Conservation (phyloP, 2,888 invertebrate genomes). For the Neuroscelio doddi region DNA sequence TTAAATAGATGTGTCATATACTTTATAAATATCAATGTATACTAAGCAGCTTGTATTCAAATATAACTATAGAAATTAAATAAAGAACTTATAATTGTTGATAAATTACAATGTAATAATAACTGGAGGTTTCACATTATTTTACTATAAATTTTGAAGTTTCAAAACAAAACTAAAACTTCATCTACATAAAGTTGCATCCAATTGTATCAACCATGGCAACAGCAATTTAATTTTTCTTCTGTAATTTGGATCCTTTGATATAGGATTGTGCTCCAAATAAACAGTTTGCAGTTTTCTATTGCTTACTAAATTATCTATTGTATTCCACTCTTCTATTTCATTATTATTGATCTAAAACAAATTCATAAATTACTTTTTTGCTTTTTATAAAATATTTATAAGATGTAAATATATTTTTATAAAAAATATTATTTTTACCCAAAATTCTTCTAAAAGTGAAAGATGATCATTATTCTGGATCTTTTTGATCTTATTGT, state of each 20-base stretch:
- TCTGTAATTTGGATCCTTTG: slow-evolving; percentile 88
- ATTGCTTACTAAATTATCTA: slow-evolving; percentile 82
- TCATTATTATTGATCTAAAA: slow-evolving; percentile 92
- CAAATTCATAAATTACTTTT: too few relatives aligned
- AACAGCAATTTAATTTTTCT: slow-evolving; percentile 91
- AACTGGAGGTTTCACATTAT: too few relatives aligned
- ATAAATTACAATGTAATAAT: too few relatives aligned
- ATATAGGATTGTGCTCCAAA: slow-evolving; percentile 93
- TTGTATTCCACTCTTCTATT: slow-evolving; percentile 87
- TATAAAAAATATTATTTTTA: slow-evolving; percentile 70
- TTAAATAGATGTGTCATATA: too few relatives aligned
- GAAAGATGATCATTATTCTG: slow-evolving; percentile 84
- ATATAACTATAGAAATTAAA: too few relatives aligned
- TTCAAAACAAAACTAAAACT: slow-evolving; percentile 16
- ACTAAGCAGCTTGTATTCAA: too few relatives aligned
- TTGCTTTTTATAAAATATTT: too few relatives aligned
- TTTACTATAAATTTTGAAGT: slow-evolving; percentile 20
- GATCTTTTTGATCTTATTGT: slow-evolving; percentile 87
- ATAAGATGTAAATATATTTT: slow-evolving; percentile 1
- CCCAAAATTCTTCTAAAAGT: slow-evolving; percentile 96
- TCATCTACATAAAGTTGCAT: slow-evolving; percentile 93
- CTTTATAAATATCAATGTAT: too few relatives aligned
- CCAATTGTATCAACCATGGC: slow-evolving; percentile 92
- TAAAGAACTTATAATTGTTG: too few relatives aligned
- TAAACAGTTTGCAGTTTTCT: slow-evolving; percentile 88